Conservation (phyloP, 2,797 vertebrate genomes). For the Rallus crepitans region DNA sequence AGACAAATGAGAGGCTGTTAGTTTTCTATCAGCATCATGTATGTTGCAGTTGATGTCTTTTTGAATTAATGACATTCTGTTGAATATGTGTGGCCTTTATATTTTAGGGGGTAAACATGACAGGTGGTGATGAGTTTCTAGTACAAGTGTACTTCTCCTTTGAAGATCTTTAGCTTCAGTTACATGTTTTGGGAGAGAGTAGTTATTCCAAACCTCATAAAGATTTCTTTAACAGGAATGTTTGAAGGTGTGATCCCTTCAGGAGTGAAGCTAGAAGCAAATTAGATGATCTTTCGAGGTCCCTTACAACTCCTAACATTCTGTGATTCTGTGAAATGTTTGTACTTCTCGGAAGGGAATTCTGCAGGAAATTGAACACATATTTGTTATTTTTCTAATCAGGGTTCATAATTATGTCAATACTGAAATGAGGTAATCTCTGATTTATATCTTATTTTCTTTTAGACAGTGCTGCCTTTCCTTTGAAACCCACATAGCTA, state of each 20-base stretch:
- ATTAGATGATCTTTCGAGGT: too few species aligned
- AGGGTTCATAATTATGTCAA: neutral
- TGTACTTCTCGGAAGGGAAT: neutral
- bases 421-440: neutral
- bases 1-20: neutral
- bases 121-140: neutral
- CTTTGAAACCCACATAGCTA: neutral
- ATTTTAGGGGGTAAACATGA: rapidly evolving
- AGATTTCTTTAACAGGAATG: neutral
- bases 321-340: neutral
- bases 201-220: neutral
- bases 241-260: neutral
- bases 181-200: neutral
- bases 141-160: neutral
- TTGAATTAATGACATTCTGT: neutral
- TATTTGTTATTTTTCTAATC: neutral
- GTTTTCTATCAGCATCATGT: neutral
- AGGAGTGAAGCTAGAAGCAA: neutral
- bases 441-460: neutral
- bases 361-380: neutral
- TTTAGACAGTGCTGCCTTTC: neutral
- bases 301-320: too few species aligned
- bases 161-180: neutral
- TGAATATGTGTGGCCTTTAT: neutral
- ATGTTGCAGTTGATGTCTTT: neutral